Evolutionary conservation across 2,888 invertebrate genomes (phyloP).

Genomic region (Drosophila rellima): DNA sequence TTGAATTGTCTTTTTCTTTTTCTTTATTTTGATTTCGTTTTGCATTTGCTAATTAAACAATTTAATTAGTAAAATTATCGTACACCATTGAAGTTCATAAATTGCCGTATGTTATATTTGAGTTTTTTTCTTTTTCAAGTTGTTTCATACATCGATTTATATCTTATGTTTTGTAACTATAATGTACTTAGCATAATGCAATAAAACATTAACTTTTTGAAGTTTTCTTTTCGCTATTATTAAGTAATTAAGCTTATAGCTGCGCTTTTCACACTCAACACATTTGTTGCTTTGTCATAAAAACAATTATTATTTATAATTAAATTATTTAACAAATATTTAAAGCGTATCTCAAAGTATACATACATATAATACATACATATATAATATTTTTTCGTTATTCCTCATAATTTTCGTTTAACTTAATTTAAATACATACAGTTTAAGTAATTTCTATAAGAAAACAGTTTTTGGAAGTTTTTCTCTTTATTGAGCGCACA

Average conservation of each 20-base stretch:
- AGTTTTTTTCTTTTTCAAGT: slow-evolving; percentile 14
- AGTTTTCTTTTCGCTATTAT: slow-evolving; percentile 15
- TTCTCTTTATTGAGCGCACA: slow-evolving; percentile 46
- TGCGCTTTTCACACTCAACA: slow-evolving; percentile 57
- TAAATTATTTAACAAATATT: slow-evolving; percentile 69
- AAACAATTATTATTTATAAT: slow-evolving; percentile 53
- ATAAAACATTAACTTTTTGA: slow-evolving; percentile 45
- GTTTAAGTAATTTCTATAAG: slow-evolving; percentile 58
- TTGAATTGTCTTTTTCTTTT: slow-evolving; percentile 61
- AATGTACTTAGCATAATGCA: slow-evolving; percentile 47
- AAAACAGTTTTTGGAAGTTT: slow-evolving; percentile 58
- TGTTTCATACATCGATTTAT: slow-evolving; percentile 54
- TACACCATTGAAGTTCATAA: slow-evolving; percentile 59
- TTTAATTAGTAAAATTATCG: slow-evolving; percentile 69
- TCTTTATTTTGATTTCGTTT: slow-evolving; percentile 41
- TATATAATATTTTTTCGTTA: slow-evolving; percentile 15
- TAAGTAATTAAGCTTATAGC: slow-evolving; percentile 66
- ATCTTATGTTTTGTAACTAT: slow-evolving; percentile 31
- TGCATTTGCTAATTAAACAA: slow-evolving; percentile 65
- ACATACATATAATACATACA: slow-evolving; percentile 52
- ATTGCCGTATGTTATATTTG: slow-evolving; percentile 36
- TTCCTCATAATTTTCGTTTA: slow-evolving; percentile 23
- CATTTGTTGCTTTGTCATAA: slow-evolving; percentile 50
- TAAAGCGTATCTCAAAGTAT: slow-evolving; percentile 70
- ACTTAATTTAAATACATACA: slow-evolving; percentile 58